Evolutionary conservation across 2,888 invertebrate genomes (phyloP).

Genomic region (Caenorhabditis angaria): DNA sequence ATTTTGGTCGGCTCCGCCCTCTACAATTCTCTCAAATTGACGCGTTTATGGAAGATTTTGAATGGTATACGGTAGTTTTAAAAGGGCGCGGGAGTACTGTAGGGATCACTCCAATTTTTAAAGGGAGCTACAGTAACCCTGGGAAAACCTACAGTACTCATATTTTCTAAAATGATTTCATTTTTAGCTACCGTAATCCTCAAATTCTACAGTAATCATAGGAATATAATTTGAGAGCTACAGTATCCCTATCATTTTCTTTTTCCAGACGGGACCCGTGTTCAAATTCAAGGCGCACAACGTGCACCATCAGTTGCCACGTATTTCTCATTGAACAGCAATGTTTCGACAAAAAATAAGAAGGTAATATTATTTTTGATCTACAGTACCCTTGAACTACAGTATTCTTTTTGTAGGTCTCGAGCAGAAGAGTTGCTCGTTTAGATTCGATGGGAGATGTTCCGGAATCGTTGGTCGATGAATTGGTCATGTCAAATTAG

Average conservation of each 20-base stretch:
- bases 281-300: constrained; percentile 18
- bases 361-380: not conserved
- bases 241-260: not conserved
- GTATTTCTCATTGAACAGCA: constrained; percentile 19
- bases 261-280: constrained; percentile 23
- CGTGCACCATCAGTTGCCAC: constrained; percentile 33
- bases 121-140: no score
- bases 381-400: not conserved
- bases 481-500: no score
- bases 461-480: no score
- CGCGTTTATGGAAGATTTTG: constrained; percentile 32
- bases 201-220: no score
- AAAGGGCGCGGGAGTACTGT: not conserved
- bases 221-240: not conserved
- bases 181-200: not conserved
- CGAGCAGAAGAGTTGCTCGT: no score
- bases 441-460: not conserved
- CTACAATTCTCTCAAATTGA: constrained; percentile 35
- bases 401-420: not conserved
- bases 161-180: no score
- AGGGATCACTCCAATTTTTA: no score
- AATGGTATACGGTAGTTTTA: constrained; percentile 9
- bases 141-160: no score
- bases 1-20: constrained; percentile 32
- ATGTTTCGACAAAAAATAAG: no score